These are phyloP conservation scores for Dicrurus megarhynchus DNA, from an alignment of 2,113 vertebrate genomes.

Conservation along the genomic window DNA sequence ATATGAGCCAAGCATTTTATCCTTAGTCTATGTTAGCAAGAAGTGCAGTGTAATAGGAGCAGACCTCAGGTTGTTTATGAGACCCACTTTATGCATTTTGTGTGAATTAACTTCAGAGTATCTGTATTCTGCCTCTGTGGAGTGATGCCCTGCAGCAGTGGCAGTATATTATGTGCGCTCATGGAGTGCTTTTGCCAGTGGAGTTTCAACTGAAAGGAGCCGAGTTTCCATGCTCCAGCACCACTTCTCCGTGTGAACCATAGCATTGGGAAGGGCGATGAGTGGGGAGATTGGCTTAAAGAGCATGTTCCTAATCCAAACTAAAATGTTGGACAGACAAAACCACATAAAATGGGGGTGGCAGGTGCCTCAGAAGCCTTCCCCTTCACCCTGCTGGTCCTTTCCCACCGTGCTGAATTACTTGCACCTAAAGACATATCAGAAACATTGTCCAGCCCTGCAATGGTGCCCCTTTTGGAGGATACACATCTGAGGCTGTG, in stretches of 20 bases:
- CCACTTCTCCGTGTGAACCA: background rate
- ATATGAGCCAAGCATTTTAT: background rate
- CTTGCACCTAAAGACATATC: background rate
- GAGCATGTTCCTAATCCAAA: background rate
- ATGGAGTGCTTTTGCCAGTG: background rate
- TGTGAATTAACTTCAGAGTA: background rate
- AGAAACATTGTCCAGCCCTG: background rate
- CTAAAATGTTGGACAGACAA: background rate
- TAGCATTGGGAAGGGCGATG: background rate
- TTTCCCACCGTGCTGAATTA: background rate
- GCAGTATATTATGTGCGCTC: background rate
- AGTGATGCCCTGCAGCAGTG: background rate
- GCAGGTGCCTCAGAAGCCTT: background rate
- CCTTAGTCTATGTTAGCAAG: background rate
- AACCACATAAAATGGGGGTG: background rate
- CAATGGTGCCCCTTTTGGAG: background rate
- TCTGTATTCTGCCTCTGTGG: background rate
- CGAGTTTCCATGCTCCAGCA: background rate
- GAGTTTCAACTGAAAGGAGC: background rate
- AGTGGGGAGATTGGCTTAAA: background rate
- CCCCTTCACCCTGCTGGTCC: background rate
- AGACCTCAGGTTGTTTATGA: background rate
- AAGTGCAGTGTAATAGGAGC: background rate
- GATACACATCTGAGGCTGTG: background rate
- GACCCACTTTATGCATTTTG: background rate